Percentiles rank a stretch among this genome's conserved stretches.
phyloP scores from a whole-genome alignment of 2,888 invertebrate species.

The Caenorhabditis panamensis region DNA sequence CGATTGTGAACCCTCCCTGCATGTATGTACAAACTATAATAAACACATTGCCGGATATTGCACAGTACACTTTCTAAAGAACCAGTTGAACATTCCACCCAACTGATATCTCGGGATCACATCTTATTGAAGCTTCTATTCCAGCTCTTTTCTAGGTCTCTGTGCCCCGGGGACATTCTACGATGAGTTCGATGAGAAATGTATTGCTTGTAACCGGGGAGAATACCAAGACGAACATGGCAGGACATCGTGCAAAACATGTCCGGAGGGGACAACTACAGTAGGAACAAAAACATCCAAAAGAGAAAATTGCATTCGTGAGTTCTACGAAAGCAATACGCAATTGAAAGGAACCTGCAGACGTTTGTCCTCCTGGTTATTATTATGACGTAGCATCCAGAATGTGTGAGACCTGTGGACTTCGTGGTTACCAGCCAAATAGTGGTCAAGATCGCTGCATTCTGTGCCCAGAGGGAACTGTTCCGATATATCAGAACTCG shows the following conservation, averaged over 20 bases:
- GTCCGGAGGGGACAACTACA: conserved; percentile 62
- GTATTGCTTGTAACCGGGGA: conserved; percentile 58
- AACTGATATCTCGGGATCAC: background rate
- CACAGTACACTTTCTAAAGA: background rate
- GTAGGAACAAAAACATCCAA: conserved; percentile 43
- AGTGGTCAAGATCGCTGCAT: conserved; percentile 65
- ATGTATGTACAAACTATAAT: conserved; percentile 24
- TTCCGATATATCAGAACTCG: conserved; percentile 66
- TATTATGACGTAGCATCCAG: conserved; percentile 63
- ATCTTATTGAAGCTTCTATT: background rate
- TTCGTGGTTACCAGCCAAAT: conserved; percentile 64
- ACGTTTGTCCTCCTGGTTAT: conserved; percentile 68
- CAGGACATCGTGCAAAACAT: conserved; percentile 59
- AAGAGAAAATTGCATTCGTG: conserved; percentile 62
- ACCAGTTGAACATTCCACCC: too few relatives aligned
- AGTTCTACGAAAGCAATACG: background rate
- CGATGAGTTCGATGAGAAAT: conserved; percentile 58
- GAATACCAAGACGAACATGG: conserved; percentile 69
- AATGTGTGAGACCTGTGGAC: conserved; percentile 70
- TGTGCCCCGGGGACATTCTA: conserved; percentile 66
- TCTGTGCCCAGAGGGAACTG: conserved; percentile 66
- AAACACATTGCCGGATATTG: conserved; percentile 24
- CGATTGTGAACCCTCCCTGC: conserved; percentile 26
- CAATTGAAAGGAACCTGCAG: conserved; percentile 38
- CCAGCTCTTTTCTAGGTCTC: conserved; percentile 37